Evolutionary conservation across 2,797 vertebrate genomes (phyloP).

Genomic region (Diplodus puntazzo): DNA sequence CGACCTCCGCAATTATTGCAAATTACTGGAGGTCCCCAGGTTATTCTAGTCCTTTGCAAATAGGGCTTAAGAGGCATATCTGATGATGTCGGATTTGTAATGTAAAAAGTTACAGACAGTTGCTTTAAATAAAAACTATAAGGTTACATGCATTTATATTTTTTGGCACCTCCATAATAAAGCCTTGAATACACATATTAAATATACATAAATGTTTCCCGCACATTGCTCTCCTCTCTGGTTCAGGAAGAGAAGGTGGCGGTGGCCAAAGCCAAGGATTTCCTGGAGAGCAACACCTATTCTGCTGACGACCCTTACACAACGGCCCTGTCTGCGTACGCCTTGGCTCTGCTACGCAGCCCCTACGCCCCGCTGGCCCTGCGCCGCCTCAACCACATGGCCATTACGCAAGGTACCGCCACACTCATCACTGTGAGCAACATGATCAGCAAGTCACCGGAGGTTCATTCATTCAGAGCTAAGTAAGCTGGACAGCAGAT

Average conservation of each 20-base stretch:
- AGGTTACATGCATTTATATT: not conserved
- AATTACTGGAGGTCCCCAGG: too few relatives aligned
- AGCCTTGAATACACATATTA: not conserved
- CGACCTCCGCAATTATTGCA: too few relatives aligned
- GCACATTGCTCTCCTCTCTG: constrained; percentile 28
- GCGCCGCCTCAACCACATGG: constrained; percentile 92
- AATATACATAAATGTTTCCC: not conserved
- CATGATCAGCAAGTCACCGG: not conserved
- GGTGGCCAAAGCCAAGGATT: constrained; percentile 89
- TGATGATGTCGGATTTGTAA: too few relatives aligned
- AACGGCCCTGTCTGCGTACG: constrained; percentile 89
- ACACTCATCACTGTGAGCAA: constrained; percentile 10
- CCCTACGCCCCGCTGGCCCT: constrained; percentile 83
- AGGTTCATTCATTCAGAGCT: constrained; percentile 9
- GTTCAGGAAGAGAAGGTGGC: constrained; percentile 89
- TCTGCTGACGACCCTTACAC: constrained; percentile 93
- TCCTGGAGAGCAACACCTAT: constrained; percentile 91
- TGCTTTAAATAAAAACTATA: not conserved
- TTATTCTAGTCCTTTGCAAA: too few relatives aligned
- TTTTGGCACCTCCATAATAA: not conserved
- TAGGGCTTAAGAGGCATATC: too few relatives aligned
- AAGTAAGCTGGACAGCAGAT: constrained; percentile 23
- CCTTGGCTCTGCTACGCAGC: constrained; percentile 90
- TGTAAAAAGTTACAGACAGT: too few relatives aligned
- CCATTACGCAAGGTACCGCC: constrained; percentile 90